Evolutionary conservation across 1,140 invertebrate genomes (phyloP).

Genomic region (Marisa cornuarietis): DNA sequence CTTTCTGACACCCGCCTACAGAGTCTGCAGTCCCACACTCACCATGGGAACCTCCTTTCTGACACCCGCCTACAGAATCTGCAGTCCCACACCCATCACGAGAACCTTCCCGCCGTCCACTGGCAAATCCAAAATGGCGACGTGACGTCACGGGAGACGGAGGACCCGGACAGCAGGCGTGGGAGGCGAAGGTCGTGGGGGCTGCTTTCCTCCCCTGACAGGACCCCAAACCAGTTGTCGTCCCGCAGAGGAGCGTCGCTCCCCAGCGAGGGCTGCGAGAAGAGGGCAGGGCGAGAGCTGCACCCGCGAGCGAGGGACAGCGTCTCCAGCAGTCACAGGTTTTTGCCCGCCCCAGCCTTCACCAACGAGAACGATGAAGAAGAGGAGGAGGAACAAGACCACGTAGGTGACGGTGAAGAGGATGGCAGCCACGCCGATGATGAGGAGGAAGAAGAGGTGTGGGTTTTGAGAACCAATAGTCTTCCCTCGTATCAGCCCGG

Average conservation of each 20-base stretch:
- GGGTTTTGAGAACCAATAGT: background rate
- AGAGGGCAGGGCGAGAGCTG: background rate
- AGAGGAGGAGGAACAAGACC: background rate
- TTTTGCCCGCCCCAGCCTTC: background rate
- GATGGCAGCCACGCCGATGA: background rate
- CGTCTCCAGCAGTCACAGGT: slow-evolving; percentile 3
- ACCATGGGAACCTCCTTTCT: too few species aligned
- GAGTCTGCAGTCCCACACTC: too few species aligned
- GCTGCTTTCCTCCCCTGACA: too few species aligned
- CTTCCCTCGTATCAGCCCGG: too few species aligned
- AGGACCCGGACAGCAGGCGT: background rate
- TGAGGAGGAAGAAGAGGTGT: background rate
- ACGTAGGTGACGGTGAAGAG: background rate
- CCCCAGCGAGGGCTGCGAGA: background rate
- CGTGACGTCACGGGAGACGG: background rate
- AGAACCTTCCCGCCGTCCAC: too few species aligned
- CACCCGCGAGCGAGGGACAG: slow-evolving; percentile 20
- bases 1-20: too few species aligned
- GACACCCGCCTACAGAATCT: too few species aligned
- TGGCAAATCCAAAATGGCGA: background rate
- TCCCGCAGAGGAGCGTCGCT: too few species aligned
- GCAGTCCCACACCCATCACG: too few species aligned
- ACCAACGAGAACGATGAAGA: background rate
- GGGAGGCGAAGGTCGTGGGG: background rate
- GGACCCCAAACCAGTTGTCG: too few species aligned